Evolutionary conservation across 2,797 vertebrate species (phyloP).

Genomic region (Chaunax sp.): DNA sequence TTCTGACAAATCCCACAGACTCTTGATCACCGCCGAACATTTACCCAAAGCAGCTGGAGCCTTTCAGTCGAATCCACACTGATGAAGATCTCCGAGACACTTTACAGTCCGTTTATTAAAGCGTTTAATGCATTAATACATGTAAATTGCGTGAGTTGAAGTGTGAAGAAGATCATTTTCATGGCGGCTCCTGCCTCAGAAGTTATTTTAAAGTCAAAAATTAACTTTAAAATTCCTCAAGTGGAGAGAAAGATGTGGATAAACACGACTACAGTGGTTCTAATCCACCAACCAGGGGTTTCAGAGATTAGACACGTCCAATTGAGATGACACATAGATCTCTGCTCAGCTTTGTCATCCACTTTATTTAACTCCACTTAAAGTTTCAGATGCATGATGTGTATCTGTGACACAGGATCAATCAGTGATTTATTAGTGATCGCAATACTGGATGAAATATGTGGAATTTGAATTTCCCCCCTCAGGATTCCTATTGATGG

Average conservation of each 20-base stretch:
- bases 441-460: too few species aligned
- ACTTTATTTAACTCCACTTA: slow-evolving; percentile 32
- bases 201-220: slow-evolving; percentile 42
- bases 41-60: slow-evolving; percentile 7
- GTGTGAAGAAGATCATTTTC: slow-evolving; percentile 61
- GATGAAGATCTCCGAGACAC: slow-evolving; percentile 48
- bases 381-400: too few species aligned
- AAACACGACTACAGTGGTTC: slow-evolving; percentile 21
- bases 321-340: not conserved
- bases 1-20: slow-evolving; percentile 1
- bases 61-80: slow-evolving; percentile 28
- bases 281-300: slow-evolving; percentile 46
- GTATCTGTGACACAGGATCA: too few species aligned
- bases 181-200: slow-evolving; percentile 25
- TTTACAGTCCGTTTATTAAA: slow-evolving; percentile 58
- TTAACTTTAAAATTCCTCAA: slow-evolving; percentile 50
- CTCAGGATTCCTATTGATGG: too few species aligned
- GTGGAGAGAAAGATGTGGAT: slow-evolving; percentile 29
- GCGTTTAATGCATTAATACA: slow-evolving; percentile 53
- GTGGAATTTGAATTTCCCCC: too few species aligned
- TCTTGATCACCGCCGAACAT: not conserved
- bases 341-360: slow-evolving; percentile 36
- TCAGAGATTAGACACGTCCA: slow-evolving; percentile 49
- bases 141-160: slow-evolving; percentile 62
- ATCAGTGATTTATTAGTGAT: too few species aligned